Percentiles rank a stretch among this genome's conserved stretches.
Conservation (phyloP, 2,113 vertebrate species). For the Rhombomys opimus region DNA sequence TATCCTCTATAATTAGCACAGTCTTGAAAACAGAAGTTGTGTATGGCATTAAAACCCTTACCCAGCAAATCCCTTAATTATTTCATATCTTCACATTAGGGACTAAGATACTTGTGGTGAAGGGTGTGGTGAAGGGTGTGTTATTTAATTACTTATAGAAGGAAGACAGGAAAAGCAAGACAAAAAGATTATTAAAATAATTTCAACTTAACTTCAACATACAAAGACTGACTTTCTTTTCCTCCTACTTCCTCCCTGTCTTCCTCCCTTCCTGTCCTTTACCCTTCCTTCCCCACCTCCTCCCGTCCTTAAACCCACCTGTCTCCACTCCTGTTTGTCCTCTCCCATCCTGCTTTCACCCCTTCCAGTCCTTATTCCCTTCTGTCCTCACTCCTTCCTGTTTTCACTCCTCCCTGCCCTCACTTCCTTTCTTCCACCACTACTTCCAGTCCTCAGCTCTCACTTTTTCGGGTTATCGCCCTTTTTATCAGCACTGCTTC, state of each 20-base stretch:
- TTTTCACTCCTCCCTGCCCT: background rate
- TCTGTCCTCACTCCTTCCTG: background rate
- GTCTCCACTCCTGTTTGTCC: too few relatives aligned
- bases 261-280: background rate
- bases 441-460: background rate
- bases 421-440: background rate
- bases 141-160: slow-evolving; percentile 74
- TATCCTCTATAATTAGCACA: slow-evolving; percentile 71
- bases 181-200: slow-evolving; percentile 58
- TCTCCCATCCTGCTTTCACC: background rate
- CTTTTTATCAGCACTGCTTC: background rate
- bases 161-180: slow-evolving; percentile 20
- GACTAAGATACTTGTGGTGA: slow-evolving; percentile 60
- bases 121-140: slow-evolving; percentile 57
- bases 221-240: background rate
- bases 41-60: slow-evolving; percentile 71
- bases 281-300: too few relatives aligned
- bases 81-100: slow-evolving; percentile 79
- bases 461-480: background rate
- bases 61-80: slow-evolving; percentile 74
- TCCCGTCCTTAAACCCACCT: background rate
- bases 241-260: background rate
- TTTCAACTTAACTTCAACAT: slow-evolving; percentile 36
- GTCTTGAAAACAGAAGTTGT: slow-evolving; percentile 74
- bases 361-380: background rate